phyloP scores from a whole-genome alignment of 2,797 vertebrate genomes.

The Myiothlypis coronata region DNA sequence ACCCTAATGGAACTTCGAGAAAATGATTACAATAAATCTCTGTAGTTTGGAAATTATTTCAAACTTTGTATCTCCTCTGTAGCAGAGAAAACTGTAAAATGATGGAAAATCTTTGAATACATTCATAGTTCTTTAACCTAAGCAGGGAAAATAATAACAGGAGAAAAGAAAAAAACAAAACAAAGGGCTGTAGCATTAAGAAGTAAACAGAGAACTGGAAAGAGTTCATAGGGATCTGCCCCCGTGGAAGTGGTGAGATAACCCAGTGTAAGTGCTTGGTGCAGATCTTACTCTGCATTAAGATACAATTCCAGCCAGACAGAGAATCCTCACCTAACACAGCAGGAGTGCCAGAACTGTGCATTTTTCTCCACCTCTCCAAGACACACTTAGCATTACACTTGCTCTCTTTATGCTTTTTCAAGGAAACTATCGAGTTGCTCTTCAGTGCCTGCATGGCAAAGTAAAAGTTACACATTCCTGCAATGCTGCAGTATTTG shows the following conservation, averaged over 20 bases:
- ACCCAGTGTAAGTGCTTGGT: neutral
- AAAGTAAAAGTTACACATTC: neutral
- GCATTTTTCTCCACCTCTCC: constrained; percentile 83
- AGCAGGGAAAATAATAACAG: neutral
- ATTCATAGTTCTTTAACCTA: neutral
- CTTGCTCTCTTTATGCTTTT: constrained; percentile 74
- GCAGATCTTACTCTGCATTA: neutral
- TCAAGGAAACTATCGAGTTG: constrained; percentile 82
- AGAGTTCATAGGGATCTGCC: neutral
- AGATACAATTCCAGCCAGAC: neutral
- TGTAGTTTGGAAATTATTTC: no score
- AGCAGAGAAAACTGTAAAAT: neutral
- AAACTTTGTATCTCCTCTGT: neutral
- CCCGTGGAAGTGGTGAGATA: neutral
- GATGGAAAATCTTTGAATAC: neutral
- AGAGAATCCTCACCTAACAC: constrained; percentile 80
- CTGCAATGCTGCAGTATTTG: neutral
- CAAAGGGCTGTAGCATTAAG: neutral
- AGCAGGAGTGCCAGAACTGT: constrained; percentile 74
- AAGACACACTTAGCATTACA: constrained; percentile 72
- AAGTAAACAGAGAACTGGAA: neutral
- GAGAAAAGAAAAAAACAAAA: fast-evolving
- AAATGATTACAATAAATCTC: no score
- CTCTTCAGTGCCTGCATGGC: constrained; percentile 79
- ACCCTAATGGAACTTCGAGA: neutral